Evolutionary conservation across 64 coral and sea anemone species (phyloP).

Genomic region (Acropora yongei): DNA sequence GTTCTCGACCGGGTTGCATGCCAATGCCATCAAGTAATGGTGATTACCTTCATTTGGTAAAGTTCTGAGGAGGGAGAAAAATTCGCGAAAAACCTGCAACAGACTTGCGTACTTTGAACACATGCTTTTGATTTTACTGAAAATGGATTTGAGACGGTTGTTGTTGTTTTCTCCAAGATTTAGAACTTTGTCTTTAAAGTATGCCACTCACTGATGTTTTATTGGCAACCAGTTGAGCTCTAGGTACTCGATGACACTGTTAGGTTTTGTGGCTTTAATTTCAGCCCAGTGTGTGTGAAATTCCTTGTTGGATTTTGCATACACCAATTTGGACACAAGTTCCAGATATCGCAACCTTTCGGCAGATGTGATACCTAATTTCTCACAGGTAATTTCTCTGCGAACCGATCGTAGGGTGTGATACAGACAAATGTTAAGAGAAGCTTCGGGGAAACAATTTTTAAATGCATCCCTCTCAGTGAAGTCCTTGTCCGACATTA

Average conservation of each 20-base stretch:
- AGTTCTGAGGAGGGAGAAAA: constrained; percentile 35
- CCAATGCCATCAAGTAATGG: constrained; percentile 41
- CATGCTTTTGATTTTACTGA: constrained; percentile 60
- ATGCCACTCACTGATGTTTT: constrained; percentile 70
- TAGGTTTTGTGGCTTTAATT: constrained; percentile 43
- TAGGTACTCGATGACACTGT: constrained; percentile 55
- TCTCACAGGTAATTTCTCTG: constrained; percentile 53
- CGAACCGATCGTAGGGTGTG: constrained; percentile 30
- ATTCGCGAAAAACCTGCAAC: constrained; percentile 55
- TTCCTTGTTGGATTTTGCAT: constrained; percentile 11
- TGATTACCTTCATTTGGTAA: constrained; percentile 42
- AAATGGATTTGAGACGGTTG: constrained; percentile 37
- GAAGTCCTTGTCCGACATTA: constrained; percentile 58
- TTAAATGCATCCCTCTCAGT: constrained; percentile 38
- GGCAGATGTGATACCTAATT: constrained; percentile 50
- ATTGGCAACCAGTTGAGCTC: constrained; percentile 63
- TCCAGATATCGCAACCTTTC: constrained; percentile 43
- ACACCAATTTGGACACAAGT: constrained; percentile 31
- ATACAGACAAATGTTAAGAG: constrained; percentile 26
- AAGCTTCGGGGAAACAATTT: constrained; percentile 35
- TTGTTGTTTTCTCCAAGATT: constrained; percentile 70
- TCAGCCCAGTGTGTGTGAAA: constrained; percentile 2
- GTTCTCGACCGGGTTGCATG: not conserved
- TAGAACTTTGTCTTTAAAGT: constrained; percentile 50
- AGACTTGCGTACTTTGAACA: constrained; percentile 51